Conservation (phyloP, 2,797 vertebrate species). For the Nyctalus aviator region DNA sequence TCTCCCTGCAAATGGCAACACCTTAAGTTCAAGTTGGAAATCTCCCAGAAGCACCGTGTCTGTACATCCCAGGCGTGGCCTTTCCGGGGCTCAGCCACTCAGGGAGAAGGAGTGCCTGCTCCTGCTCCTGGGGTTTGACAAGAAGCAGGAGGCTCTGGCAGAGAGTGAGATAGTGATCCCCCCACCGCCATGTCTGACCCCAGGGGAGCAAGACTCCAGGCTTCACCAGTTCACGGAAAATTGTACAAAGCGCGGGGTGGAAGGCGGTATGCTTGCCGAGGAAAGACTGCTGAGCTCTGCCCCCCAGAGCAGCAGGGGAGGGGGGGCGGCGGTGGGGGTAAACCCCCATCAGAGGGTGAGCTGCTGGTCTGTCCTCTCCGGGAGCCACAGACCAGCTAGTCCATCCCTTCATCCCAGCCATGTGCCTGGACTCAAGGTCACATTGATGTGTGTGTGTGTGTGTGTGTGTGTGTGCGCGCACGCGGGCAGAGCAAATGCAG, state of each 20-base stretch:
- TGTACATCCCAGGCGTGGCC: not conserved
- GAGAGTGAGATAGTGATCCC: not conserved
- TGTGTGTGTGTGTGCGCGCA: too few species aligned
- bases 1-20: not conserved
- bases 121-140: not conserved
- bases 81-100: not conserved
- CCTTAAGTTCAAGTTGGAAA: not conserved
- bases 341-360: too few species aligned
- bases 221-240: not conserved
- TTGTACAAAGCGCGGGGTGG: not conserved
- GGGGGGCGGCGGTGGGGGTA: too few species aligned
- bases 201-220: not conserved
- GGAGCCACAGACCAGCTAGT: not conserved
- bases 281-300: not conserved
- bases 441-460: not conserved
- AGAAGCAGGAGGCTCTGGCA: not conserved
- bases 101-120: too few species aligned
- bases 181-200: not conserved
- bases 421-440: not conserved
- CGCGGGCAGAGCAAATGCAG: not conserved
- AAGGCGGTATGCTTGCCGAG: not conserved
- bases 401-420: not conserved
- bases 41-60: not conserved
- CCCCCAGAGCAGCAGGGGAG: not conserved
- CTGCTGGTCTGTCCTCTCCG: not conserved